Evolutionary conservation across 2,113 vertebrate genomes (phyloP).

Genomic region (Cebus imitator): DNA sequence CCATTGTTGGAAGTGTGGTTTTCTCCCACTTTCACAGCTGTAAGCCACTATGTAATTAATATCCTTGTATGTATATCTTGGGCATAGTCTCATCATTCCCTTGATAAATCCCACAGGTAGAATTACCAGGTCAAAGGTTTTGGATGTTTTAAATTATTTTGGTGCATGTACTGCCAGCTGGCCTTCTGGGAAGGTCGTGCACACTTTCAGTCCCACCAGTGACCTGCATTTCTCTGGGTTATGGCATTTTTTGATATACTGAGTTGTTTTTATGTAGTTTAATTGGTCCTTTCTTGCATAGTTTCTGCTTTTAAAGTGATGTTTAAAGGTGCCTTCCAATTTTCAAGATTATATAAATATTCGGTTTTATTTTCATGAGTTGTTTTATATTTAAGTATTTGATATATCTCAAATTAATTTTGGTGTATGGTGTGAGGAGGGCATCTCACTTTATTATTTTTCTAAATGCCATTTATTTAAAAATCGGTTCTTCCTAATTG

Average conservation of each 20-base stretch:
- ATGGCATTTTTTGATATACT: background rate
- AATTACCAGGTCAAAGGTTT: background rate
- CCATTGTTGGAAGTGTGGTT: background rate
- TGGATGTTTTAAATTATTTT: slow-evolving; percentile 5
- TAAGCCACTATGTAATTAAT: slow-evolving; percentile 5
- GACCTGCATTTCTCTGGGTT: background rate
- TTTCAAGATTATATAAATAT: background rate
- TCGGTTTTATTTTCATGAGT: slow-evolving; percentile 10
- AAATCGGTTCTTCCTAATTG: background rate
- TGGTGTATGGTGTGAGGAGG: background rate
- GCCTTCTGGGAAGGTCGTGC: background rate
- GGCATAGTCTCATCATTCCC: background rate
- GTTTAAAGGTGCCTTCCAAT: background rate
- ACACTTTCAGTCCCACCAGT: fast-evolving
- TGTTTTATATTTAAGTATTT: background rate
- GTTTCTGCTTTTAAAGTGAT: background rate
- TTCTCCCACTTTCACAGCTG: background rate
- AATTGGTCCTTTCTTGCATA: background rate
- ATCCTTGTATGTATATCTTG: background rate
- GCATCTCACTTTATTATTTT: background rate
- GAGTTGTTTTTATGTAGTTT: background rate
- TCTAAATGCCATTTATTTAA: background rate
- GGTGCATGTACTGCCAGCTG: background rate
- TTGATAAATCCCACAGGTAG: background rate
- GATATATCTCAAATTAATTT: background rate